Evolutionary conservation across 2,888 invertebrate genomes (phyloP), one percentile per base, ranked within the genome.

Genomic region (Drosophila subquinaria): DNA sequence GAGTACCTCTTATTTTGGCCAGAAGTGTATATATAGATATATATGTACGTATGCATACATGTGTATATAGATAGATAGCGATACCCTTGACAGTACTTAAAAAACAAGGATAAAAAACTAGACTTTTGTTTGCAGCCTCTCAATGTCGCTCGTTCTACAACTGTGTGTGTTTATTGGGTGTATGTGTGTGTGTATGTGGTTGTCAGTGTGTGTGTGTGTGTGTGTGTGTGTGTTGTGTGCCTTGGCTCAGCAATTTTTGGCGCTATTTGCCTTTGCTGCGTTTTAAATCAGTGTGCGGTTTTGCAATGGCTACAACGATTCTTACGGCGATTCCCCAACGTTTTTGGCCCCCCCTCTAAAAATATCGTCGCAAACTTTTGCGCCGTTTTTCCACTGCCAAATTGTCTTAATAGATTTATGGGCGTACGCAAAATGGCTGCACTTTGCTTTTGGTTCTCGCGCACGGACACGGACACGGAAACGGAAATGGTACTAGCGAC

Each of bases 81-180:
- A 89, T 89, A 84, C 84, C 90, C 84, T 88, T 84, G 90, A 79
- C 90, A 89, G 84, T 89, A 88, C 84, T 84, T 89, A 88, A 89
- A 89, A 88, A 78, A 72, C 64, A 64, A 65, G 73, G 48, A 77
- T 73, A 79, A 77, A 77, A 74, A 76, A 88, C 73, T 88, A 89
- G 69, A 76, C 82, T 89, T 84, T 88, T 84, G 84, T 85, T 84
- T 84, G 88, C 68, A 62, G 71, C 57, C 76, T 48, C 71, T 70
- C 77, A 43, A 30, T 38, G 8, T 13, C 15, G 23, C 20, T n/a
- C 36, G n/a, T 23, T 23, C 36, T 4, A n/a, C 35, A 30, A 9
- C n/a, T 23, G 38, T 45, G 6, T 27, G 43, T 43, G 17, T 8
- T 38, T 38, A n/a, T 55, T n/a, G 38, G 36, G 17, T 42, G 13